phyloP scores from a whole-genome alignment of 1,140 invertebrate genomes.

The Megalopta genalis region DNA sequence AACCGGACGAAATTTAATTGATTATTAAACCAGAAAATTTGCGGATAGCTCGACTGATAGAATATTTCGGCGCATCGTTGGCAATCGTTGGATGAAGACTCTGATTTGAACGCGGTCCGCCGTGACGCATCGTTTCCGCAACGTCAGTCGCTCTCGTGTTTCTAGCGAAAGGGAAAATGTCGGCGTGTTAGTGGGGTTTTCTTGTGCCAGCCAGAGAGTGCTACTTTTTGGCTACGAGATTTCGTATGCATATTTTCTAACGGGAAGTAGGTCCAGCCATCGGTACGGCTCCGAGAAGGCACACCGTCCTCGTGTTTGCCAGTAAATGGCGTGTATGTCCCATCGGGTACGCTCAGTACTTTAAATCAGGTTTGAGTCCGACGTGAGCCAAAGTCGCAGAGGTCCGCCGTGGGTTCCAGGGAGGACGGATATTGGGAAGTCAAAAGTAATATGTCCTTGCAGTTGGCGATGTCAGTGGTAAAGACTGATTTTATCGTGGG shows the following conservation, averaged over 20 bases:
- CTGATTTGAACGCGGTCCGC: slow-evolving; percentile 21
- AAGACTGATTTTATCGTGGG: slow-evolving; percentile 90
- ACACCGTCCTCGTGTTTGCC: slow-evolving; percentile 21
- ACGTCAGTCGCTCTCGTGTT: slow-evolving; percentile 66
- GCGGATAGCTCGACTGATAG: background rate
- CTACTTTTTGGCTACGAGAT: slow-evolving; percentile 38
- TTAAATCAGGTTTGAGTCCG: slow-evolving; percentile 52
- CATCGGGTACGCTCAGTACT: slow-evolving; percentile 31
- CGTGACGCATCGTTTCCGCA: slow-evolving; percentile 68
- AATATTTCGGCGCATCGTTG: slow-evolving; percentile 9
- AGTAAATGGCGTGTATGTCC: slow-evolving; percentile 35
- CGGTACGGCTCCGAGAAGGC: slow-evolving; percentile 14
- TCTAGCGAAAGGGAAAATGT: slow-evolving; percentile 75
- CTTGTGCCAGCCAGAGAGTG: slow-evolving; percentile 71
- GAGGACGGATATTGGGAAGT: slow-evolving; percentile 50
- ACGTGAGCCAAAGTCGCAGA: slow-evolving; percentile 42
- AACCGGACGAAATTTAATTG: background rate
- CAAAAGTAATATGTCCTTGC: slow-evolving; percentile 70
- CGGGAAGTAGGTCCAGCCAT: background rate
- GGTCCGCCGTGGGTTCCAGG: slow-evolving; percentile 45
- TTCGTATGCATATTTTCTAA: slow-evolving; percentile 15
- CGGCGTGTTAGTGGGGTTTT: slow-evolving; percentile 77
- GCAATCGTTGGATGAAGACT: slow-evolving; percentile 12
- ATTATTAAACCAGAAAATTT: slow-evolving; percentile 33
- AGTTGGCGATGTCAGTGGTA: slow-evolving; percentile 67